phyloP scores from a whole-genome alignment of 2,113 vertebrate species.

The Coregonus clupeaformis region DNA sequence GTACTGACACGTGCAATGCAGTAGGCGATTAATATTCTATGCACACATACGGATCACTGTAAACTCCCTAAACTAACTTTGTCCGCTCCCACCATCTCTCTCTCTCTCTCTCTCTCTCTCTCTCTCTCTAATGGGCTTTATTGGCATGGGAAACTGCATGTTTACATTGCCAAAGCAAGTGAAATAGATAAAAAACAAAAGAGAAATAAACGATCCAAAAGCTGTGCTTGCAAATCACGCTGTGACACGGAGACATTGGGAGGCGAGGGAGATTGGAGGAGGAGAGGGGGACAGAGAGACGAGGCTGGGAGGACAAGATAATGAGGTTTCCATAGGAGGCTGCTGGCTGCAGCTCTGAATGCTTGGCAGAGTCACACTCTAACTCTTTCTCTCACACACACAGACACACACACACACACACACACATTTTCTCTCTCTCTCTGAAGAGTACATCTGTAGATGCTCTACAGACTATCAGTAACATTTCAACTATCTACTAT shows the following conservation, averaged over 20 bases:
- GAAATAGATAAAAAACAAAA: no score
- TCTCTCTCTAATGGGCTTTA: not conserved
- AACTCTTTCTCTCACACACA: not conserved
- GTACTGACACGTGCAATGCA: not conserved
- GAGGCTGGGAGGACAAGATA: slow-evolving; percentile 53
- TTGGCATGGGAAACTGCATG: no score
- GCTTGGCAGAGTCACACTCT: slow-evolving; percentile 23
- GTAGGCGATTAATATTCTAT: not conserved
- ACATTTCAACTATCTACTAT: no score
- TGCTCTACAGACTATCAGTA: no score
- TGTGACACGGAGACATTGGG: slow-evolving; percentile 2
- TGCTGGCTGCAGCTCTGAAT: slow-evolving; percentile 27
- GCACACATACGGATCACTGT: slow-evolving; percentile 8
- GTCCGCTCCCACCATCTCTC: not conserved
- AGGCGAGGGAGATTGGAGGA: slow-evolving; percentile 26
- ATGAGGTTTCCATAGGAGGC: slow-evolving; percentile 41
- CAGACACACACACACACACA: not conserved
- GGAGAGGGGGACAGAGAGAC: slow-evolving; percentile 16
- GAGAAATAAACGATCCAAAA: not conserved
- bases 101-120: not conserved
- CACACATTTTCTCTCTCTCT: not conserved
- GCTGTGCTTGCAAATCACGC: slow-evolving; percentile 24
- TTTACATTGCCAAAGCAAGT: no score
- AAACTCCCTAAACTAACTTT: slow-evolving; percentile 17
- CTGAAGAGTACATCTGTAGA: no score